Evolutionary conservation across 2,888 invertebrate genomes (phyloP), one percentile per base, ranked within the genome.

Genomic region (Philonicus albiceps): DNA sequence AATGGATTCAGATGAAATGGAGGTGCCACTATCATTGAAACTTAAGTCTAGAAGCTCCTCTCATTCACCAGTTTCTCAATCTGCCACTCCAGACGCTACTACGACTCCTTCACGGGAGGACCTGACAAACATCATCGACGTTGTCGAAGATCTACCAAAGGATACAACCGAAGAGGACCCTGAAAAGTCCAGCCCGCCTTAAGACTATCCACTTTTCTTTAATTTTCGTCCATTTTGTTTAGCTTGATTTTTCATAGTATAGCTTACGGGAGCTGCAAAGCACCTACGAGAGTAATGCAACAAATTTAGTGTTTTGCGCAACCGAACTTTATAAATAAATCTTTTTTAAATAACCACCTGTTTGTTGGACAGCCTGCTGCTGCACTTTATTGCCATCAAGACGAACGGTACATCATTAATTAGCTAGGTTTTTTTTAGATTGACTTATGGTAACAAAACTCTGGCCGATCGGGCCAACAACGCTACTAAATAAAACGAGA

Each of bases 1-100:
- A 91, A 93, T 96, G 87, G 97, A 96, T 91, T 95, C 96, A 0
- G 96, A 96, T 87, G 92, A 92, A 84, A 83, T 91, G 85, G 90
- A 90, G 72, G 88, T 90, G 53, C 73, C 88, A 13, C 80, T 89
- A 7, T n/a, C 85, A 30, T 89, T 86, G 80, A 90, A 87, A 85
- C 75, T 53, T 37, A 37, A 89, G 88, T 89, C 88, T 80, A 89
- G 86, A 86, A 90, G 87, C 86, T 89, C 88, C 86, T 89, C 89
- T 16, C 89, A 88, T 43, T 89, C 89, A 78, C 90, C 89, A 73
- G 88, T 76, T 88, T 89, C 49, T 40, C 88, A 86, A 49, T 87
- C 81, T 84, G 49, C 75, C 76, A 88, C 83, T 13, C 49, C 86
- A 37, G 86, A 86, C 11, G 37, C 76, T 55, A 27, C 16, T 1